Conservation (phyloP, 2,888 invertebrate genomes). For the Malachius bipustulatus region DNA sequence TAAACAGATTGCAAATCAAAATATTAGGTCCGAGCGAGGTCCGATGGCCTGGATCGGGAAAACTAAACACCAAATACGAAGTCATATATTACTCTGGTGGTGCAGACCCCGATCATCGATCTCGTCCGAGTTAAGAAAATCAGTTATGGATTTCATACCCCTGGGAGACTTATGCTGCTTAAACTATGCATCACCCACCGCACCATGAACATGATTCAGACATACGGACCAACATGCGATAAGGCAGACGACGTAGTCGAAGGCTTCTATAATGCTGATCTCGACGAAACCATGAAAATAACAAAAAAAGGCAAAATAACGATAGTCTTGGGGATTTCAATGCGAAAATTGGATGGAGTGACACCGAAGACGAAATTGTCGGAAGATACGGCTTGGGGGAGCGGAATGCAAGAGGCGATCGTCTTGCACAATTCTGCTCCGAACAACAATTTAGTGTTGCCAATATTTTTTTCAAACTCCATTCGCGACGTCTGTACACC, state of each 20-base stretch:
- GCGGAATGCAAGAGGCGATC: conserved; percentile 18
- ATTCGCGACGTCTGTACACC: too few species aligned
- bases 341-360: conserved; percentile 17
- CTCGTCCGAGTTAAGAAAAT: too few species aligned
- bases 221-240: conserved; percentile 16
- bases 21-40: too few species aligned
- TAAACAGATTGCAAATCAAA: conserved; percentile 12
- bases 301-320: too few species aligned
- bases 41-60: conserved; percentile 13
- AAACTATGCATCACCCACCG: conserved; percentile 10
- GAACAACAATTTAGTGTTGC: conserved; percentile 17
- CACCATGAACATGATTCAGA: conserved; percentile 16
- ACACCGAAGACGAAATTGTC: too few species aligned
- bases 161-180: conserved; percentile 8
- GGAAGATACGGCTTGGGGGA: too few species aligned
- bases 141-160: conserved; percentile 11
- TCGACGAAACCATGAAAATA: conserved; percentile 13
- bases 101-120: conserved; percentile 11
- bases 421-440: conserved; percentile 18
- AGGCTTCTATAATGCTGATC: conserved; percentile 14
- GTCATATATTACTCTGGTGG: conserved; percentile 14
- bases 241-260: conserved; percentile 16
- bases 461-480: too few species aligned
- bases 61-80: conserved; percentile 8
- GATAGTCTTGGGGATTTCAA: too few species aligned